Evolutionary conservation across 1,140 invertebrate species (phyloP), one percentile per base, ranked within the genome.

Genomic region (Brachionus sp.): DNA sequence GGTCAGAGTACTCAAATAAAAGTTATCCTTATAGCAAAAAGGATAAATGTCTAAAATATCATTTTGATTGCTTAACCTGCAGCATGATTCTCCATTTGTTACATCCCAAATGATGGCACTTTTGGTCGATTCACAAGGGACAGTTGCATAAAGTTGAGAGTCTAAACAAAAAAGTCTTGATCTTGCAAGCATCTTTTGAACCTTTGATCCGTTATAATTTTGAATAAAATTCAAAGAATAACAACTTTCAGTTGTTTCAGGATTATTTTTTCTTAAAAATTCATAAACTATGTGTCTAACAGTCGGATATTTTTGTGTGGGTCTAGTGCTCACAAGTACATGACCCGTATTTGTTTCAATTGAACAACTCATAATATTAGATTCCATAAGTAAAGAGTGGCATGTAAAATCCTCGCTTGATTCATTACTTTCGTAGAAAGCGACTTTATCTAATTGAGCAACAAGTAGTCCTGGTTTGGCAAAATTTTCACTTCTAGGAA

Each of bases 371-470:
- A 86, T 86, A 29, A 88, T 83, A 92, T 89, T 86, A 93, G 86
- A 86, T 87, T 93, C 92, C 0, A 94, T 85, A 13, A 92, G 91
- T 29, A 95, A 86, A 1, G 91, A 88, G 82, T 89, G 88, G 50
- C 91, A 89, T 75, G 68, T 86, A 85, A 85, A 82, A 86, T 89
- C 86, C 86, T 84, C 85, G 46, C 89, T 88, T 77, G 85, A 86
- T 23, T 86, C 86, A 33, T 86, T 87, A 86, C 92, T 91, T 19
- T 75, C 70, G 89, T 92, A 93, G 53, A 93, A 91, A 86, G 91
- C 92, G 64, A 92, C 90, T 0, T 91, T 91, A 85, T 92, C 93
- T n/a, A 95, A 87, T 85, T 93, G 93, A 82, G 93, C 94, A 0
- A 93, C 92, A 2, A 95, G 85, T 33, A 95, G 89, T 0, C 94